Evolutionary conservation across 2,797 vertebrate species (phyloP), one percentile per base, ranked within the genome.

Genomic region (Anolis apletophallus): DNA sequence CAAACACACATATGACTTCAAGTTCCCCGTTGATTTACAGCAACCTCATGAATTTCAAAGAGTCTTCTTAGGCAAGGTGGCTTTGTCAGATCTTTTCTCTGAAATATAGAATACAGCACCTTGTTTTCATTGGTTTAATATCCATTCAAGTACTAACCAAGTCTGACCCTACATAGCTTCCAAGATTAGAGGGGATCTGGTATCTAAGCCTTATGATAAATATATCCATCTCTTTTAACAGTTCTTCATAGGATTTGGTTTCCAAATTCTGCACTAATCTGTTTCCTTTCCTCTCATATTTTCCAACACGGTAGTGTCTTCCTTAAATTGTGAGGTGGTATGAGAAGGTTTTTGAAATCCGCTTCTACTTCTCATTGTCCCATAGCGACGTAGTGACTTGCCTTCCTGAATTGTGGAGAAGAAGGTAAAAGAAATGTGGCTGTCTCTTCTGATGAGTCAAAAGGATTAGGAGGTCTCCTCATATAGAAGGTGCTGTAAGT

Each of bases 341-440:
- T 59, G 32, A 36, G 50, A 55, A 81, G 36, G 54, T 21, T 68
- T 83, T 67, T 21, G 71, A 46, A 46, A 19, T 61, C 77, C 81
- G 46, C 74, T 68, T n/a, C 72, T 3, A 5, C 59, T 74, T 36
- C 4, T n/a, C 14, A 40, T 19, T 75, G 19, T 1, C 23, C 69
- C 57, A 75, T 68, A 61, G 52, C 2, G 50, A 81, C 26, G 21
- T 59, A 46, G 32, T 83, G 52, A 72, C 19, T 79, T 68, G 73
- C 3, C 21, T 82, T 34, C 59, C 72, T 34, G 17, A 57, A 67
- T 36, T 72, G 40, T 76, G 59, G n/a, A 52, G 72, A 83, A 87
- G 75, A 34, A 59, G 61, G 12, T 68, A 78, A 64, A 83, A 26
- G 55, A 83, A 64, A 83, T 40, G 26, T 87, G 75, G 16, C 17